Percentiles rank a stretch among this genome's conserved stretches.
These are phyloP conservation scores for Oxyruncus cristatus DNA, from an alignment of 2,113 vertebrate species.

Conservation along the genomic window DNA sequence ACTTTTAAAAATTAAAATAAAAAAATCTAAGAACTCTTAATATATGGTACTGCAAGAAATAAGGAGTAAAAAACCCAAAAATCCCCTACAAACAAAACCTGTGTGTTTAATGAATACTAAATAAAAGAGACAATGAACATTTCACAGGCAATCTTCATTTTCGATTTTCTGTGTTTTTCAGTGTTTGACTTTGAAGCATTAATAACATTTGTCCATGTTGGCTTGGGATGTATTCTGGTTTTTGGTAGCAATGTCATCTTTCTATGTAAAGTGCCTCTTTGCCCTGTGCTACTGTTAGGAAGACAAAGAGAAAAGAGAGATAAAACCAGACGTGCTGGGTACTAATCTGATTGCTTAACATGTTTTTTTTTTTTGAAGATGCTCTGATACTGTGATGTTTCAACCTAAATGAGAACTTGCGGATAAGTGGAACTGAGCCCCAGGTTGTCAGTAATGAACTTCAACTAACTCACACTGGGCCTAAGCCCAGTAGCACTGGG, in stretches of 20 bases:
- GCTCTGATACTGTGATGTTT: constrained; percentile 10
- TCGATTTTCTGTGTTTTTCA: background rate
- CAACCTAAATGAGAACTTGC: constrained; percentile 42
- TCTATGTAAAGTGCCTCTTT: background rate
- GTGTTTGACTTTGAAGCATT: background rate
- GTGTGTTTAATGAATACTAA: background rate
- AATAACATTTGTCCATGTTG: background rate
- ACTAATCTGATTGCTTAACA: constrained; percentile 21
- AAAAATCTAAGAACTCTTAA: background rate
- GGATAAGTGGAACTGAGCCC: constrained; percentile 52
- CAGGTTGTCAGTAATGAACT: constrained; percentile 57
- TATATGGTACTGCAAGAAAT: background rate
- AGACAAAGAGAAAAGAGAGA: background rate
- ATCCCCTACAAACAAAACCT: background rate
- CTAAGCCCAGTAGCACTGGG: constrained; percentile 2
- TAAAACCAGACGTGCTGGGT: constrained; percentile 30
- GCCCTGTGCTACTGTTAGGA: background rate
- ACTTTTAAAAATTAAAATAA: background rate
- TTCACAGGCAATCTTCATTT: background rate
- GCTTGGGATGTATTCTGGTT: background rate
- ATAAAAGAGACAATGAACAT: background rate
- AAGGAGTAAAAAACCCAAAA: background rate
- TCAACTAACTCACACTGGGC: constrained; percentile 48
- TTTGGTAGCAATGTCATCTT: background rate
- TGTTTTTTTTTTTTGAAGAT: constrained; percentile 25